Base-by-base conservation (phyloP, 1,140 invertebrate species). In the Aphaenogaster rudis region DNA sequence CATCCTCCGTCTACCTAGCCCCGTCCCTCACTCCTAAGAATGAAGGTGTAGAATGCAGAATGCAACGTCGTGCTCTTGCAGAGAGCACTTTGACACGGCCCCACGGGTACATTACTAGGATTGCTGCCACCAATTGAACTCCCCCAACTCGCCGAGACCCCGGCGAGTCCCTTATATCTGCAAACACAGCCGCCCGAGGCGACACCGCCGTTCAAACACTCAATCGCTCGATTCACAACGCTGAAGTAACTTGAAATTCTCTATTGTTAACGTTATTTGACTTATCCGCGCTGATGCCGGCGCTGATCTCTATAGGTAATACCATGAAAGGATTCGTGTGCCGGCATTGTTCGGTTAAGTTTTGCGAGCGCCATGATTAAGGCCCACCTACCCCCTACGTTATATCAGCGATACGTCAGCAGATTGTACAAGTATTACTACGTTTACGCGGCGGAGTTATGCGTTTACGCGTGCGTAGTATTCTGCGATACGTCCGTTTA, bases 101-200 rank as follows among this genome's bases (percentile, higher is more conserved):
- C 94, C 95, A 93, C 92, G 94, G 95, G 94, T 95, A 95, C 94
- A 95, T 95, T 95, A 95, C 93, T 87, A 93, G 92, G 91, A 95
- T 95, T 93, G 93, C 92, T 89, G 92, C 91, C 90, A 91, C 90
- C 90, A 91, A 91, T 91, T 91, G 90, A 91, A 91, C 90, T 91
- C 72, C 86, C 90, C 81, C 81, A 87, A 59, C 88, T 84, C 81
- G 72, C 64, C 66, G 86, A 74, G 71, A 63, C 48, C 79, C 45
- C 59, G 69, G 84, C 76, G 71, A 78, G 78, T 88, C 88, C 91
- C 93, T 93, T 92, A 92, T 92, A 91, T 93, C 93, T 90, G 93
- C 93, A 94, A 94, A 94, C 93, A 94, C 69, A 74, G 88, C 79
- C 64, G 94, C 94, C 91, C 82, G 90, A 88, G 92, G 94, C 93